Evolutionary conservation across 2,888 invertebrate genomes (phyloP), one percentile per base, ranked within the genome.

Genomic region (Helleia helle): DNA sequence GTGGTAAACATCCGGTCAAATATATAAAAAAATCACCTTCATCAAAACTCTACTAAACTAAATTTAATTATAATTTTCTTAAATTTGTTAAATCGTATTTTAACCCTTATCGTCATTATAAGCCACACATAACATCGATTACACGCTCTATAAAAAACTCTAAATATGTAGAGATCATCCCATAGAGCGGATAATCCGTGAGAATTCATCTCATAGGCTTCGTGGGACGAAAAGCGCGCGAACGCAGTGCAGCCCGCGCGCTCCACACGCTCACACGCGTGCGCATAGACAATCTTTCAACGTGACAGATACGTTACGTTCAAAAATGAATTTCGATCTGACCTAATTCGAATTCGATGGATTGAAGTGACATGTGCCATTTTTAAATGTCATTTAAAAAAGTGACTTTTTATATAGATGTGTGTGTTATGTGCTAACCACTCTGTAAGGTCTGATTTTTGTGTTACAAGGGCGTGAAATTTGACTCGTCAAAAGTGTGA

Each of bases 211-310:
- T 58, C 62, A 64, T 65, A 75, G 77, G 80, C 73, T 75, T 72
- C 62, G 60, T 67, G 67, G 71, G 70, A 69, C 62, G 72, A 80
- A 84, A 81, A 81, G 83, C 81, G 81, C 83, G 84, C 80, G 80
- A 81, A 83, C 73, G 73, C 83, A 84, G 84, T 84, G 72, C 71
- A 65, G 76, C 69, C 63, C 79, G 83, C 60, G 80, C 81, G 80
- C 80, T 70, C 46, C 65, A 76, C 83, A 83, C 81, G 83, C 72
- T 72, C 67, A 71, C 61, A 71, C 68, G 67, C 63, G 65, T 68
- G 71, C 70, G 62, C 50, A 61, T 36, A 36, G 36, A 25, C 22
- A 17, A 36, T 54, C 71, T 69, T 70, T 70, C 74, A 71, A 65
- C 63, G 57, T 62, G 61, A 70, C 73, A 68, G 63, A 61, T 67